Base-by-base conservation (phyloP, 1,140 invertebrate species). In the Meloidogyne floridensis region DNA sequence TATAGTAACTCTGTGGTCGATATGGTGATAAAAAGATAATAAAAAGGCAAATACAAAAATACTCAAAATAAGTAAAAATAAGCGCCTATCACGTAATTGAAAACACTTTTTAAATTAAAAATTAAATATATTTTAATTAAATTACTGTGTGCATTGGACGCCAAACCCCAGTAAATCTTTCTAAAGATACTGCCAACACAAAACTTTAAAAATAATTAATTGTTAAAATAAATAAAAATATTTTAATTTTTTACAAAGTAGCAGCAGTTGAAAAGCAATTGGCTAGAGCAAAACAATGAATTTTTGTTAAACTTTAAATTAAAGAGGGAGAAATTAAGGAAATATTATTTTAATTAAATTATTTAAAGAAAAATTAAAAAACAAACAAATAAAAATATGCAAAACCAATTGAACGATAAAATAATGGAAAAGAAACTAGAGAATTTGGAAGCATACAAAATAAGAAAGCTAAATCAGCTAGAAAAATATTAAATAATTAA, bases 231-330 rank as follows among this genome's bases (percentile, higher is more conserved):
- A 11, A 32, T 83, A n/a, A n/a, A n/a, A n/a, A n/a, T n/a, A n/a
- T 42, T 53, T 84, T 78, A 42, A 51, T 18, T 32, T 53, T 53
- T 74, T 79, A 86, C 86, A 87, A 87, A 51, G 87, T 85, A 18
- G 86, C 86, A 4, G 87, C 87, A 10, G 85, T 81, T 47, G 85
- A 87, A 77, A 87, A 87, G 53, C 82, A 81, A 69, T 87, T 87
- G 59, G 87, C 87, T n/a, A 87, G 32, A n/a, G 87, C 87, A 47
- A 83, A 73, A 72, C 56, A 72, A 74, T 87, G 87, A 51, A 82
- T 85, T 75, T 88, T 88, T 65, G 72, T 80, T n/a, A 78, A n/a
- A 59, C 77, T 78, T 51, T 43, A 77, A 18, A 18, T 75, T 69
- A 18, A 15, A n/a, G 5, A 75, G n/a, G n/a, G n/a, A n/a, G n/a